Percentiles rank a stretch among this genome's conserved stretches.
phyloP scores from a whole-genome alignment of 92 coral and sea anemone genomes.

The Blastomussa wellsi region DNA sequence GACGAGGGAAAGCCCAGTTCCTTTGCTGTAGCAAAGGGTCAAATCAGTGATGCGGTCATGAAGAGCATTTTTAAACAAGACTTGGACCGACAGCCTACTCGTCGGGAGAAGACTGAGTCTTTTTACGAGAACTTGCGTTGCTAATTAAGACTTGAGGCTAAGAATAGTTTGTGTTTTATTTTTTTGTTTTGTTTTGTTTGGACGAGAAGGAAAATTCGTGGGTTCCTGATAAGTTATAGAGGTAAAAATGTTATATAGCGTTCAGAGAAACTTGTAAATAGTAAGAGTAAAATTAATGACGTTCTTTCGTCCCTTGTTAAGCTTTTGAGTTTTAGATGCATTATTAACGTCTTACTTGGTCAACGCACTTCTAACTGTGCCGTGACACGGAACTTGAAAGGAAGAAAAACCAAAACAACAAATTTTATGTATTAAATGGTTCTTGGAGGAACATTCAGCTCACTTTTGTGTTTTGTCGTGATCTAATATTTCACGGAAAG shows the following conservation, averaged over 20 bases:
- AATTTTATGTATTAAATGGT: conserved; percentile 39
- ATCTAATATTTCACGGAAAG: not conserved
- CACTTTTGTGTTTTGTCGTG: not conserved
- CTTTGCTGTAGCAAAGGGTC: not conserved
- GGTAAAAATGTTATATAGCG: conserved; percentile 9
- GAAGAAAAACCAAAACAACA: not conserved
- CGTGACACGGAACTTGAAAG: not conserved
- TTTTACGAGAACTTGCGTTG: conserved; percentile 9
- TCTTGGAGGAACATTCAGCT: not conserved
- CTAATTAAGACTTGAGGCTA: conserved; percentile 2
- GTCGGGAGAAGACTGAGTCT: not conserved
- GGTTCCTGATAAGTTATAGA: conserved; percentile 24
- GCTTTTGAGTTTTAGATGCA: not conserved
- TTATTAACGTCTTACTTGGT: not conserved
- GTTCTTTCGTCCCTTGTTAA: not conserved
- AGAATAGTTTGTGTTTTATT: not conserved
- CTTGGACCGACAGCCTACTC: not conserved
- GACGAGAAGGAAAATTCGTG: not conserved
- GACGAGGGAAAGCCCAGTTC: not conserved
- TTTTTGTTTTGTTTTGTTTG: not conserved
- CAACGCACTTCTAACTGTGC: not conserved
- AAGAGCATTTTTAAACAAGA: conserved; percentile 6
- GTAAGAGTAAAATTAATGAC: not conserved
- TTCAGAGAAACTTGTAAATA: conserved; percentile 27
- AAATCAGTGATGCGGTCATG: not conserved